These are phyloP conservation scores for Oscheius sp. DNA, from an alignment of 1,140 invertebrate genomes.

Conservation along the genomic window DNA sequence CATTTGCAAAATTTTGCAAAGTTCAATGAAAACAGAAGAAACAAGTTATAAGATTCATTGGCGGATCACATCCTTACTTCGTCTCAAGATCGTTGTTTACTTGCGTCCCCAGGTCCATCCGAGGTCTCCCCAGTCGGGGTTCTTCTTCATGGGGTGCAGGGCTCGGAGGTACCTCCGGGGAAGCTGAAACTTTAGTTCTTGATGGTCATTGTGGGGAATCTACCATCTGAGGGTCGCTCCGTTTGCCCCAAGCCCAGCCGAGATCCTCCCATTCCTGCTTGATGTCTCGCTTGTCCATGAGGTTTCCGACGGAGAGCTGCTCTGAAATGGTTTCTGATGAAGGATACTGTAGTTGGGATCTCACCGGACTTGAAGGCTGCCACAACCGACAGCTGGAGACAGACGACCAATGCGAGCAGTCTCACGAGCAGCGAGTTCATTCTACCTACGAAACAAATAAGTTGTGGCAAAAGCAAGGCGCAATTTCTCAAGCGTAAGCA, in stretches of 20 bases:
- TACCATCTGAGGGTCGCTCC: constrained; percentile 14
- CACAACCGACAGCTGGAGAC: neutral
- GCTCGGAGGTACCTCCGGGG: constrained; percentile 13
- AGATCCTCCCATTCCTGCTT: constrained; percentile 29
- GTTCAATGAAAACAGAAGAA: too few relatives aligned
- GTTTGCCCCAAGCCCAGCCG: constrained; percentile 33
- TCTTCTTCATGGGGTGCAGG: constrained; percentile 28
- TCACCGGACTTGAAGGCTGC: neutral
- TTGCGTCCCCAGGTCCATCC: constrained; percentile 14
- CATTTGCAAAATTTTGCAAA: too few relatives aligned
- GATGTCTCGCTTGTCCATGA: constrained; percentile 14
- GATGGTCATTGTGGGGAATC: neutral
- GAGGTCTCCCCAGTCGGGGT: constrained; percentile 28
- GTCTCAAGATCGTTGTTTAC: too few relatives aligned
- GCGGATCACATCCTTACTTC: too few relatives aligned
- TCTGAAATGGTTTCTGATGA: neutral
- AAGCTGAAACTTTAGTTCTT: constrained; percentile 5
- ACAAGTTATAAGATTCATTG: too few relatives aligned
- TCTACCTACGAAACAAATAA: too few relatives aligned
- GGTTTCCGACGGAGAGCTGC: neutral
- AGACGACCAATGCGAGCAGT: neutral
- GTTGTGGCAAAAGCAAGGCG: too few relatives aligned
- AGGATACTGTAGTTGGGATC: neutral
- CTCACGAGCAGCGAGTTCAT: neutral
- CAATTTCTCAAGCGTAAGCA: too few relatives aligned